Percentiles rank a stretch among this genome's conserved stretches.
These are phyloP conservation scores for Zoanthus sansibaricus DNA, from an alignment of 92 coral and sea anemone species.

Conservation along the genomic window DNA sequence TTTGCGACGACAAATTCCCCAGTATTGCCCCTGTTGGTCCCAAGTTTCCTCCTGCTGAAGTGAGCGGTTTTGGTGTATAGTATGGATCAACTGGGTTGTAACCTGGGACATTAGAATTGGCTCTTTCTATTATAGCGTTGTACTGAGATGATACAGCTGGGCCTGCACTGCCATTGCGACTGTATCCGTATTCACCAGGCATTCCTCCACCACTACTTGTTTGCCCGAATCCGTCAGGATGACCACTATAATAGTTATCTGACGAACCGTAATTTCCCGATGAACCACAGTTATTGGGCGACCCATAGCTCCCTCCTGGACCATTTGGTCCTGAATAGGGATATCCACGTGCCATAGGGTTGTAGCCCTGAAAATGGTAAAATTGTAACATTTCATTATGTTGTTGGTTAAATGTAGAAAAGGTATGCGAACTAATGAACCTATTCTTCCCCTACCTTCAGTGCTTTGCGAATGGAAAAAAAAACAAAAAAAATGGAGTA, in stretches of 20 bases:
- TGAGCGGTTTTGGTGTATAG: background rate
- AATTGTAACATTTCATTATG: background rate
- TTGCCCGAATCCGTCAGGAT: conserved; percentile 1
- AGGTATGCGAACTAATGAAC: background rate
- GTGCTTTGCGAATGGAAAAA: background rate
- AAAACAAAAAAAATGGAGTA: too few species aligned
- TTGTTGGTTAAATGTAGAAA: background rate
- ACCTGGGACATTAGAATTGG: conserved; percentile 23
- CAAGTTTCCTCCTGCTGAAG: background rate
- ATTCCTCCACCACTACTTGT: background rate
- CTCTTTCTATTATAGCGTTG: conserved; percentile 40
- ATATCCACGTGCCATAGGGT: conserved; percentile 6
- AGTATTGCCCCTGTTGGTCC: background rate
- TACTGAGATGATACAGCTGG: background rate
- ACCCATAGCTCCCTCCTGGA: conserved; percentile 8
- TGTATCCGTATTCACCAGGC: background rate
- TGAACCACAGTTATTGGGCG: background rate
- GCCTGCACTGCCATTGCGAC: background rate
- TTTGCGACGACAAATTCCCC: background rate
- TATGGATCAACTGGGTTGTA: background rate
- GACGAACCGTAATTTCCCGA: conserved; percentile 11
- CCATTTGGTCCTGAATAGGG: conserved; percentile 5
- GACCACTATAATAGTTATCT: conserved; percentile 8
- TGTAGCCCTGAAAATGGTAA: conserved; percentile 9
- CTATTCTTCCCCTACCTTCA: background rate